Evolutionary conservation across 2,888 invertebrate species (phyloP).

Genomic region (Zelleria hepariella): DNA sequence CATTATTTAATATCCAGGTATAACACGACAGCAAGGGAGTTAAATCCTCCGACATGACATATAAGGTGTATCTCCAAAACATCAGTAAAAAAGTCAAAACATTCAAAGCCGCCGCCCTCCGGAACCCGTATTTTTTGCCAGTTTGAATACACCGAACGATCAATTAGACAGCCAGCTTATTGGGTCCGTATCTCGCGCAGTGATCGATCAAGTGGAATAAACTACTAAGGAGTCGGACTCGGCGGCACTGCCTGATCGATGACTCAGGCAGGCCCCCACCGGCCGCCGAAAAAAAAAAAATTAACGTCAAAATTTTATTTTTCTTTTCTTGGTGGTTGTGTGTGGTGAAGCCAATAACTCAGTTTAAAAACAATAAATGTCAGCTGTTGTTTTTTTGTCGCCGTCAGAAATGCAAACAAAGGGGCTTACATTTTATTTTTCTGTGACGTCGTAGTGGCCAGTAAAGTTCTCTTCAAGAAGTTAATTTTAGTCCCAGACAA

Average conservation of each 20-base stretch:
- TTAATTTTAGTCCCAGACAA: neutral
- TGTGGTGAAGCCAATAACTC: neutral
- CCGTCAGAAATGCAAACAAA: neutral
- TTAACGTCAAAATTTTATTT: neutral
- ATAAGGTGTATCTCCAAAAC: too few species aligned
- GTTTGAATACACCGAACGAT: slow-evolving; percentile 58
- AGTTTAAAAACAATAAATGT: neutral
- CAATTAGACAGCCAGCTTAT: slow-evolving; percentile 66
- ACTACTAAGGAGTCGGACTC: slow-evolving; percentile 48
- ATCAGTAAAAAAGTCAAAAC: neutral
- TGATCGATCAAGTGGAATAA: slow-evolving; percentile 57
- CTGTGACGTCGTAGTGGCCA: neutral
- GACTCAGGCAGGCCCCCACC: slow-evolving; percentile 8
- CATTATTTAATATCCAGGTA: too few species aligned
- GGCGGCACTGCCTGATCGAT: slow-evolving; percentile 45
- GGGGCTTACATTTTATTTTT: neutral
- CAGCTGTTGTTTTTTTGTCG: neutral
- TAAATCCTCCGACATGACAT: too few species aligned
- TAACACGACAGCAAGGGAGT: neutral
- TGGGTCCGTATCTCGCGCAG: slow-evolving; percentile 58
- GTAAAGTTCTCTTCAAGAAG: neutral
- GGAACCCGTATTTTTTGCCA: slow-evolving; percentile 40
- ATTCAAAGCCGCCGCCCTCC: neutral
- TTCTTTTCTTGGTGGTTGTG: neutral
- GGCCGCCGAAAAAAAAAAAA: neutral